Evolutionary conservation across 2,888 invertebrate species (phyloP), one percentile per base, ranked within the genome.

Genomic region (Oxycera nigricornis): DNA sequence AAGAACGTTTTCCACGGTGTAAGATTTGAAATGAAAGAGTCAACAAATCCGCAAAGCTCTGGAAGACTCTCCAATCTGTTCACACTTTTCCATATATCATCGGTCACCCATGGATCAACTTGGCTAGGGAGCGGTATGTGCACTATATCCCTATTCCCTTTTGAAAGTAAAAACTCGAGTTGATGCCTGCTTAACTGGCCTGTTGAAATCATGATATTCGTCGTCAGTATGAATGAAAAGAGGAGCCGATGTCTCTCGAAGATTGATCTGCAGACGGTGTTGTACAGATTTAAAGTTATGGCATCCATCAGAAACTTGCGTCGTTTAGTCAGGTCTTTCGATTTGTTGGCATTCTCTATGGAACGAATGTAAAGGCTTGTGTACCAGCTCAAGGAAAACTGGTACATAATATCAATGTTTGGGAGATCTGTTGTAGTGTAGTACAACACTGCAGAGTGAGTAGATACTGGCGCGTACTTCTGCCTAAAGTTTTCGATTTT

Each of bases 351-450:
- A 73, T 81, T 82, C 77, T 86, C 86, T 76, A 86, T 85, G 11
- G 85, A 85, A 73, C 81, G 84, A 78, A 82, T 81, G 59, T 86
- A 86, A 67, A 96, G 90, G 77, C 90, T 90, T 79, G 95, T 91
- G 82, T 95, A 97, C 96, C 96, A 97, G 81, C 93, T 93, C 20
- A 97, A 87, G 0, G 96, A 96, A 85, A 96, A 97, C 84, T 96
- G 96, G 85, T 97, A 97, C 96, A 97, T 97, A n/a, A 94, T 95
- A 84, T 97, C 96, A 28, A 97, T 91, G 80, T 91, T 91, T 52
- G 95, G 91, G 82, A 97, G 87, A 82, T 96, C 95, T 0, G 92
- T 91, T 9, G 95, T 88, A 62, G 95, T 95, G 86, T 96, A 96
- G 86, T 94, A 96, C 59, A 96, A 85, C 77, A 95, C 92, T 78